These are phyloP conservation scores for Eulemur rubriventer DNA, from an alignment of 2,797 vertebrate species.

Conservation along the genomic window DNA sequence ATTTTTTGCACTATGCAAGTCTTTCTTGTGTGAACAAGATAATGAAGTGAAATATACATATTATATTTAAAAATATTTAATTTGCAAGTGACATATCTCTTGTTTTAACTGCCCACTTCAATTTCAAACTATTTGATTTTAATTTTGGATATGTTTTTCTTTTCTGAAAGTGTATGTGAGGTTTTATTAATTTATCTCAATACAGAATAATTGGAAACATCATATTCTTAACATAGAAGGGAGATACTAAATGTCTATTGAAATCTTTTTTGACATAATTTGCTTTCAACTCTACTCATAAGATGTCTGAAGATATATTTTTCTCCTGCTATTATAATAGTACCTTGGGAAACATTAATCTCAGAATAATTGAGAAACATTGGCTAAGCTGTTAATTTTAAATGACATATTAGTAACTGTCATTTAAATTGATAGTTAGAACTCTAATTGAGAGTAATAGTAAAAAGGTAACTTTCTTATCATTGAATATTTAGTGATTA, in stretches of 20 bases:
- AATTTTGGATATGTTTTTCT: neutral
- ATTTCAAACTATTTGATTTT: neutral
- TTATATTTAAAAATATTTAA: neutral
- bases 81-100: neutral
- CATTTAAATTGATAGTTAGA: conserved; percentile 81
- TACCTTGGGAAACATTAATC: conserved; percentile 80
- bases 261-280: conserved; percentile 66
- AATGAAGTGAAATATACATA: neutral
- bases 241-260: conserved; percentile 32
- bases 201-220: neutral
- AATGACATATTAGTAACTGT: conserved; percentile 80
- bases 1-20: neutral
- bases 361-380: conserved; percentile 81
- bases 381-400: conserved; percentile 81
- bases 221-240: conserved; percentile 34
- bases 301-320: conserved; percentile 66
- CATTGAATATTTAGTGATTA: conserved; percentile 74
- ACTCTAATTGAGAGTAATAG: conserved; percentile 75
- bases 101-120: neutral
- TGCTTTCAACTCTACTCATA: conserved; percentile 58
- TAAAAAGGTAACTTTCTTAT: conserved; percentile 75
- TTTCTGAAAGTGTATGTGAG: neutral
- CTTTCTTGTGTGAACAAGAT: neutral
- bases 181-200: conserved; percentile 44
- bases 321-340: conserved; percentile 37